A percentile compares a stretch with the other conserved stretches of the same genome.
These are phyloP conservation scores for Acromyrmex echinatior DNA, from an alignment of 1,140 invertebrate species.

Conservation along the genomic window DNA sequence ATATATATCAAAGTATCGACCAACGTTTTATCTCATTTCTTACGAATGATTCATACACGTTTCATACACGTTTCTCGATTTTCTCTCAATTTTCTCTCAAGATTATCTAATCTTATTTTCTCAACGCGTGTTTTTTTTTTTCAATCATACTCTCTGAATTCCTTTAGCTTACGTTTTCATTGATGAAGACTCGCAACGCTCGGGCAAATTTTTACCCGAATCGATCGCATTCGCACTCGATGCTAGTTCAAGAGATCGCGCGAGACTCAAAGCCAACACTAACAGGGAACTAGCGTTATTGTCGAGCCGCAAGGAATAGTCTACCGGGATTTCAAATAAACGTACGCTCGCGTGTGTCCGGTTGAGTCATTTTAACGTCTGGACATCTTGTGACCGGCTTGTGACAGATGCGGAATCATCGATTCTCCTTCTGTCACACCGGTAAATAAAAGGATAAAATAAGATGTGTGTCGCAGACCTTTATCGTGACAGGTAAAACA, in stretches of 20 bases:
- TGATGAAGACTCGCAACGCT: neutral
- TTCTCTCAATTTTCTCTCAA: neutral
- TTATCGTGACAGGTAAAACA: neutral
- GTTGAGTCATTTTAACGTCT: constrained; percentile 41
- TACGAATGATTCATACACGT: neutral
- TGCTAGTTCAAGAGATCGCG: neutral
- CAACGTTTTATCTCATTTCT: neutral
- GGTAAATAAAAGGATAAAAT: constrained; percentile 27
- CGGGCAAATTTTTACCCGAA: neutral
- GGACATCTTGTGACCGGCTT: constrained; percentile 16
- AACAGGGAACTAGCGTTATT: constrained; percentile 41
- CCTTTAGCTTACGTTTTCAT: neutral
- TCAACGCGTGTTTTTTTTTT: neutral
- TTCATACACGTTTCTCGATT: neutral
- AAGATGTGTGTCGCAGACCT: neutral
- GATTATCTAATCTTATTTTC: neutral
- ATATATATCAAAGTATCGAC: neutral
- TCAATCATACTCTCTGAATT: neutral
- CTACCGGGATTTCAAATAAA: constrained; percentile 60
- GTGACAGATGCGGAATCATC: constrained; percentile 48
- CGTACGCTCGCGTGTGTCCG: constrained; percentile 20
- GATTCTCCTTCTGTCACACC: neutral
- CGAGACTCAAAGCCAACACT: constrained; percentile 36
- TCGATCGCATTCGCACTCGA: neutral
- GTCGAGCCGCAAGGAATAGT: constrained; percentile 40